These are phyloP conservation scores for Aphyosemion australe DNA, from an alignment of 2,113 vertebrate genomes.

Conservation along the genomic window DNA sequence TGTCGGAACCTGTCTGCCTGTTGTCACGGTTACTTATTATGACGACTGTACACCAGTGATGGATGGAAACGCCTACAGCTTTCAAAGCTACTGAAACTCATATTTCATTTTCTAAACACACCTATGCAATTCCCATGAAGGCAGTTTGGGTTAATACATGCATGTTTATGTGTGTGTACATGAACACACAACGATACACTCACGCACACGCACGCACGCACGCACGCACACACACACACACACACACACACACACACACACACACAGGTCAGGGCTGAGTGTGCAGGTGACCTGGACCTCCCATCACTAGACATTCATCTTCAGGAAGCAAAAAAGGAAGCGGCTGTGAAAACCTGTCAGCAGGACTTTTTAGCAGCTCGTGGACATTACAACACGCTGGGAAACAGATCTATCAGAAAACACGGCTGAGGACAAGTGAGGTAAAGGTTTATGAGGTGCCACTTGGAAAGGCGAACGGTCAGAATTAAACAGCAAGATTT, in stretches of 20 bases:
- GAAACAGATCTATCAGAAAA: constrained; percentile 31
- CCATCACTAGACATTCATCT: constrained; percentile 34
- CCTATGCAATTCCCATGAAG: background rate
- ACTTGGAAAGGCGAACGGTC: constrained; percentile 3
- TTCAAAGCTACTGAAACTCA: background rate
- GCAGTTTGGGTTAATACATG: background rate
- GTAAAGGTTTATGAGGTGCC: constrained; percentile 23
- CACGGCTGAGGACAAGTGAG: background rate
- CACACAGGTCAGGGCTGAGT: constrained; percentile 2
- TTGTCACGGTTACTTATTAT: constrained; percentile 17
- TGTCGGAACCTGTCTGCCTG: constrained; percentile 40
- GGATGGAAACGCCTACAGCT: background rate
- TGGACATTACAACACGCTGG: constrained; percentile 5
- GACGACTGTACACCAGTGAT: background rate
- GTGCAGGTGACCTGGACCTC: constrained; percentile 57
- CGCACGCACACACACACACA: background rate
- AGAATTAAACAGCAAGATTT: too few relatives aligned
- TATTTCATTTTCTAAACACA: background rate
- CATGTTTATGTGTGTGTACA: background rate
- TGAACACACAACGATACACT: too few relatives aligned
- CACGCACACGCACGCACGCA: background rate
- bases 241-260: background rate
- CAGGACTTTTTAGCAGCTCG: constrained; percentile 17
- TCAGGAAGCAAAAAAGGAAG: constrained; percentile 50
- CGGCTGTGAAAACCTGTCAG: constrained; percentile 27